phyloP scores from a whole-genome alignment of 2,888 invertebrate species.

The Apamea monoglypha region DNA sequence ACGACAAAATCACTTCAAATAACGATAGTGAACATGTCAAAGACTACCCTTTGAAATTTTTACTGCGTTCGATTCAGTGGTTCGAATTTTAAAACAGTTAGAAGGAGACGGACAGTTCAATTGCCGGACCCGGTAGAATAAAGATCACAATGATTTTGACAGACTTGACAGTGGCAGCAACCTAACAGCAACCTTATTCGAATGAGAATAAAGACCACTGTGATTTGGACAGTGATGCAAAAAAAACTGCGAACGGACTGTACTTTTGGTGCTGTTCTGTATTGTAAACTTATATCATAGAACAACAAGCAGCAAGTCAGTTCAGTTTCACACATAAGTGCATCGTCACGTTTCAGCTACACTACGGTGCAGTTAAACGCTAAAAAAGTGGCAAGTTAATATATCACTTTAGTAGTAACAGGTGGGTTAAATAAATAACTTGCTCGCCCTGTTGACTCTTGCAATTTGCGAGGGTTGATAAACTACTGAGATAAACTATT shows the following conservation, averaged over 20 bases:
- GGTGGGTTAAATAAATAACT: slow-evolving; percentile 59
- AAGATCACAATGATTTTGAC: background rate
- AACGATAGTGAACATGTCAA: no score
- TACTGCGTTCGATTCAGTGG: no score
- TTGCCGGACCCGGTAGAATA: no score
- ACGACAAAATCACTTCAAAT: no score
- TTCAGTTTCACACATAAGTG: slow-evolving; percentile 18
- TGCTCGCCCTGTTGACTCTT: slow-evolving; percentile 52
- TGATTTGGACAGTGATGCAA: background rate
- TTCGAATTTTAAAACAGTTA: no score
- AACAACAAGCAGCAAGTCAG: background rate
- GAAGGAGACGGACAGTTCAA: no score
- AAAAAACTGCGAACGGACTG: background rate
- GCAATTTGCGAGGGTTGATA: slow-evolving; percentile 47
- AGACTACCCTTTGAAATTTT: no score
- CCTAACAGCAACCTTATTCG: no score
- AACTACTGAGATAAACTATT: slow-evolving; percentile 21
- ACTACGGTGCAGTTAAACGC: slow-evolving; percentile 8
- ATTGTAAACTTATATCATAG: background rate
- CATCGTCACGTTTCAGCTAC: slow-evolving; percentile 8
- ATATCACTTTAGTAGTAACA: slow-evolving; percentile 52
- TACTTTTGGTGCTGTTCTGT: background rate
- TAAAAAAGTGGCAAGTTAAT: slow-evolving; percentile 48
- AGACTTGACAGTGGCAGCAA: no score
- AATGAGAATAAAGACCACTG: background rate